Evolutionary conservation across 2,797 vertebrate species (phyloP), one percentile per base, ranked within the genome.

Genomic region (Coluber constrictor): DNA sequence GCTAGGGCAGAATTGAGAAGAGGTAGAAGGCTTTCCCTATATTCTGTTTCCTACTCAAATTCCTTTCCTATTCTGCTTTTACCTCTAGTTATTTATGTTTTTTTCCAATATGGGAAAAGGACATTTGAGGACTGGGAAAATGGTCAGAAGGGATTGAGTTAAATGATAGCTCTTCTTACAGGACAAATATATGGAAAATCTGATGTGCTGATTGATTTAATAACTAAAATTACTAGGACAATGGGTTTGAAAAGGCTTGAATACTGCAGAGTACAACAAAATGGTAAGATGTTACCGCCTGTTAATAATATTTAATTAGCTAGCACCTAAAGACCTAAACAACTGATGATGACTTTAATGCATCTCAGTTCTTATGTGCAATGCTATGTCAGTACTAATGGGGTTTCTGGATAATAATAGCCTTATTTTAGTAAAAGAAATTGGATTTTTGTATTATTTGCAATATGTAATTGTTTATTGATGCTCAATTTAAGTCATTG

Each of bases 341-440:
- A 83, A 47, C 37, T 47, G 37, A 74, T 74, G 74, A 12, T 83
- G 10, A 83, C 47, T 83, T 83, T 83, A 83, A 54, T 91, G 87
- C 8, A 37, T 79, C 51, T 61, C 32, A 59, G 32, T 54, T 66
- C 16, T 59, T 25, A 54, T 90, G 37, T 9, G n/a, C 47, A 56
- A 20, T 54, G 37, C 88, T 92, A 32, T 27, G 23, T 83, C 88
- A 70, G 90, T 90, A 89, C 32, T 51, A 91, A 63, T 83, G 79
- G 93, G 89, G 93, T 91, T 96, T 96, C 93, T 93, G 94, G 94
- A 93, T 92, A 94, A 94, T 94, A 93, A 91, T 90, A 91, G 91
- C 94, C 95, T 95, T 95, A 92, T 91, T 0, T 1, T 92, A 96
- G 86, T 70, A 47, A 86, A 95, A 92, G 94, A 95, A 88, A 86